A percentile compares a stretch with the other conserved stretches of the same genome.
These are phyloP conservation scores for Torymus texanus DNA, from an alignment of 2,888 invertebrate genomes.

Conservation along the genomic window DNA sequence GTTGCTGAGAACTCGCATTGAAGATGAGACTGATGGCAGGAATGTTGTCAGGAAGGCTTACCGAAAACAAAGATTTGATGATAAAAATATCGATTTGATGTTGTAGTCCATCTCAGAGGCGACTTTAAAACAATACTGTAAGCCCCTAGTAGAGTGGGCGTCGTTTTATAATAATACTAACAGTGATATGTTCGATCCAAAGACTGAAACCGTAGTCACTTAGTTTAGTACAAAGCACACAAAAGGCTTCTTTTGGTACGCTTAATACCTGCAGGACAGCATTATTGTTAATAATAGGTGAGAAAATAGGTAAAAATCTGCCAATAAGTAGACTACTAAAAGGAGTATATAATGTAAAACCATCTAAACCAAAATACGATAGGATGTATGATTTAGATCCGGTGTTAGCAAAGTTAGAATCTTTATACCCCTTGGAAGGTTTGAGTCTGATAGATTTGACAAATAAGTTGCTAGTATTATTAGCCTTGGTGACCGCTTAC, in stretches of 20 bases:
- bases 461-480: neutral
- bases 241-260: neutral
- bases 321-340: neutral
- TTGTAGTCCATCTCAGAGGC: constrained; percentile 1
- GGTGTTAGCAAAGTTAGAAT: neutral
- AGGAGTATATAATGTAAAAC: neutral
- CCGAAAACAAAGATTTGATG: neutral
- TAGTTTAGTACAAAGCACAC: neutral
- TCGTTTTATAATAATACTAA: neutral
- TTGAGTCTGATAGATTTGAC: neutral
- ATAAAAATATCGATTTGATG: neutral
- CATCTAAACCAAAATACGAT: neutral
- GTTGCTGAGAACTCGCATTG: neutral
- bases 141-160: neutral
- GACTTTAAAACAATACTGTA: neutral
- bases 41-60: neutral
- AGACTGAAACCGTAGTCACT: neutral
- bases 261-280: neutral
- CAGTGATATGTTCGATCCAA: neutral
- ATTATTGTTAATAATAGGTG: no score
- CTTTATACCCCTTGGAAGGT: neutral
- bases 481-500: constrained; percentile 47
- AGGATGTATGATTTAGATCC: neutral
- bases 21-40: neutral
- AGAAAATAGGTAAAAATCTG: no score